A percentile compares a stretch with the other conserved stretches of the same genome.
Evolutionary conservation across 2,888 invertebrate genomes (phyloP).

Genomic region (Phyllotreta cruciferae): DNA sequence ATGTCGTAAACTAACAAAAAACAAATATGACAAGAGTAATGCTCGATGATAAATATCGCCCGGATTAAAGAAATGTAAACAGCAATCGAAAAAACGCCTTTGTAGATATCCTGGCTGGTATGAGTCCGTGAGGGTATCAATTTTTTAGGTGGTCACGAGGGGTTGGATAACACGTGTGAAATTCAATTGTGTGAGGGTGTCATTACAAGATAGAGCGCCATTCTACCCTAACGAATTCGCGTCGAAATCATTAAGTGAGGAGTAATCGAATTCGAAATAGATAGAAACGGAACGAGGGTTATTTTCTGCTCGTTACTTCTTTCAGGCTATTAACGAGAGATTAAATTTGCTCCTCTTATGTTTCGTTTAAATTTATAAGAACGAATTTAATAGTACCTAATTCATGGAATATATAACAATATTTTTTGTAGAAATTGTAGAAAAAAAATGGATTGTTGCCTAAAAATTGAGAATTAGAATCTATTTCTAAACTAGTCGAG

Average conservation of each 20-base stretch:
- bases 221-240: slow-evolving; percentile 39
- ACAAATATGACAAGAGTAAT: slow-evolving; percentile 40
- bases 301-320: slow-evolving; percentile 22
- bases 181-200: slow-evolving; percentile 56
- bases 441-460: too few species aligned
- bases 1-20: slow-evolving; percentile 29
- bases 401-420: too few species aligned
- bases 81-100: slow-evolving; percentile 40
- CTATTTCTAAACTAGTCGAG: slow-evolving; percentile 12
- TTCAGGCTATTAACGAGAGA: neutral
- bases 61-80: slow-evolving; percentile 43
- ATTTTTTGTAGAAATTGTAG: too few species aligned
- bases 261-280: slow-evolving; percentile 43
- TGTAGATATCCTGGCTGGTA: slow-evolving; percentile 19
- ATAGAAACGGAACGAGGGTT: slow-evolving; percentile 31
- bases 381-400: too few species aligned
- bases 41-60: slow-evolving; percentile 41
- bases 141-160: slow-evolving; percentile 43
- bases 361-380: too few species aligned
- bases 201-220: slow-evolving; percentile 49
- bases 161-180: slow-evolving; percentile 51
- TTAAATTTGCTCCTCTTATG: too few species aligned
- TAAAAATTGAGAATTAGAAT: neutral
- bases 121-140: slow-evolving; percentile 24
- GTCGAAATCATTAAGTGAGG: slow-evolving; percentile 39